phyloP scores from a whole-genome alignment of 2,797 vertebrate genomes.

The Otus scops region DNA sequence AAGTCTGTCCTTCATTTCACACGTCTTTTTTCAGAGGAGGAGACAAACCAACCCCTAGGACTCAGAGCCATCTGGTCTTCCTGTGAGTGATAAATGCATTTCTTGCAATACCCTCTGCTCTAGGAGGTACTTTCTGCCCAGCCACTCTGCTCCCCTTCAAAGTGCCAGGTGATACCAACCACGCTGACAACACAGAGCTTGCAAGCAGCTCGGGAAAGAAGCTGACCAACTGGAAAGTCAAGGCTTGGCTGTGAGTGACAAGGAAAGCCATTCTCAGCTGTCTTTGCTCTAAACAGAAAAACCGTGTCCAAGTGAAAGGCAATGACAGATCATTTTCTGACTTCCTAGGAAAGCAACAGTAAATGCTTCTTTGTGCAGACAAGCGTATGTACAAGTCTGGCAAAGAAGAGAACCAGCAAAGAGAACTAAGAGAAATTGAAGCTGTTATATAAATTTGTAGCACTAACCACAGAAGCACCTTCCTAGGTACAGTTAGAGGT shows the following conservation, averaged over 20 bases:
- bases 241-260: background rate
- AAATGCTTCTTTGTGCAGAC: conserved; percentile 32
- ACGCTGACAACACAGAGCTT: background rate
- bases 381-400: background rate
- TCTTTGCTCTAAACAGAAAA: background rate
- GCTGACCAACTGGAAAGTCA: conserved; percentile 16
- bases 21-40: background rate
- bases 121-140: background rate
- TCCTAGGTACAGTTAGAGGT: background rate
- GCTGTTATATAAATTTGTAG: background rate
- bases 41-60: background rate
- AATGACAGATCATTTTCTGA: background rate
- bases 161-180: background rate
- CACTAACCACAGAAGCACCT: conserved; percentile 15
- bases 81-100: background rate
- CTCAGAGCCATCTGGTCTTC: background rate
- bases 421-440: background rate
- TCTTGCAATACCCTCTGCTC: background rate
- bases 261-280: conserved; percentile 10
- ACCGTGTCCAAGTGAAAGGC: background rate
- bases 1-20: background rate
- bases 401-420: background rate
- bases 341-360: background rate
- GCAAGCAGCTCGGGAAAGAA: background rate
- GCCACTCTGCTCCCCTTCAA: background rate